phyloP scores from a whole-genome alignment of 2,113 vertebrate species.

The Calypte anna region DNA sequence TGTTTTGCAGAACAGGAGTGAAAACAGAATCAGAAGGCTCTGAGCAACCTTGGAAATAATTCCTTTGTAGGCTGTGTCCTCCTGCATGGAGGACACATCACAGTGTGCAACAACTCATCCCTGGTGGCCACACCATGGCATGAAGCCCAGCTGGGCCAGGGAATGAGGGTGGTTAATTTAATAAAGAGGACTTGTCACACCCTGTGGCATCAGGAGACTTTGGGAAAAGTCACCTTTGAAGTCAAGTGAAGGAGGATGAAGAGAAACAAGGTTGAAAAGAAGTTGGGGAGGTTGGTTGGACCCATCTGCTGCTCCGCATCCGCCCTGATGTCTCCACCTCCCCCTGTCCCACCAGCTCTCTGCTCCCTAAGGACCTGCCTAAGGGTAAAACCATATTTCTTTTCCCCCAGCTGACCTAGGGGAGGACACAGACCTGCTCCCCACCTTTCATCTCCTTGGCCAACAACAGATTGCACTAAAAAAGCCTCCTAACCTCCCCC shows the following conservation, averaged over 20 bases:
- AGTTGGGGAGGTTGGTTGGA: background rate
- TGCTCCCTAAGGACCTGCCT: background rate
- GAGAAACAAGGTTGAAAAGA: background rate
- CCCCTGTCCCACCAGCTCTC: accelerated
- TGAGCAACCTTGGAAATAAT: background rate
- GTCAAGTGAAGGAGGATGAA: background rate
- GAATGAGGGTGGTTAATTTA: background rate
- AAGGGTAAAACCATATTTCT: background rate
- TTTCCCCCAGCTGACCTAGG: background rate
- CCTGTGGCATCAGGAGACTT: background rate
- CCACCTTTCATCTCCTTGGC: background rate
- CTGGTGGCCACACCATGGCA: background rate
- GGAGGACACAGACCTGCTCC: background rate
- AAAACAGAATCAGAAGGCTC: background rate
- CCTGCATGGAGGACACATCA: background rate
- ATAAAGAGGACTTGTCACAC: background rate
- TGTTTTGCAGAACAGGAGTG: background rate
- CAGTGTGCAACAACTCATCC: accelerated
- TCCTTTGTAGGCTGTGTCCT: background rate
- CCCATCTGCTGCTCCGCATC: background rate
- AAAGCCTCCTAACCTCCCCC: background rate
- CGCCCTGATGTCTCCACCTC: background rate
- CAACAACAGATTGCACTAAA: background rate
- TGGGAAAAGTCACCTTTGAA: background rate
- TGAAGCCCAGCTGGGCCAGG: background rate